Evolutionary conservation across 2,888 invertebrate species (phyloP).

Genomic region (Drosophila monieri): DNA sequence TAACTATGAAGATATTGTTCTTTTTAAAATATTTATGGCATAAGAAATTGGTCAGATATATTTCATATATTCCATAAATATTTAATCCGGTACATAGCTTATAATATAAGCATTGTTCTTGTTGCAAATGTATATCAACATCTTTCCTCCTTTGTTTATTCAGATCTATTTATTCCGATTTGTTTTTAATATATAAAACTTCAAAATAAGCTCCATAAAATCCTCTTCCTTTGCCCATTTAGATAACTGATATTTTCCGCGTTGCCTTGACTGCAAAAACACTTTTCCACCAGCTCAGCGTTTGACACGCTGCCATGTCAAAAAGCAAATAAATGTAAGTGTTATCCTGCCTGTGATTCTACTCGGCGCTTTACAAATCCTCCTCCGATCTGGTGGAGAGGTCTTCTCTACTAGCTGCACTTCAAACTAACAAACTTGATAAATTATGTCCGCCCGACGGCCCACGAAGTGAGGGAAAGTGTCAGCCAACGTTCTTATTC

Average conservation of each 20-base stretch:
- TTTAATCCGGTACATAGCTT: too few species aligned
- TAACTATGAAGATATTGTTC: too few species aligned
- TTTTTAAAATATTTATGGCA: too few species aligned
- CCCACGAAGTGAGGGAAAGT: conserved; percentile 37
- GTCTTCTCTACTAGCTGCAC: conserved; percentile 25
- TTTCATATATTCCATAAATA: too few species aligned
- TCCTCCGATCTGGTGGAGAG: background rate
- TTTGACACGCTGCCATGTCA: conserved; percentile 12
- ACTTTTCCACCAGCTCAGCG: conserved; percentile 16
- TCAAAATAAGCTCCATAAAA: background rate
- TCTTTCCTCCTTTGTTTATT: too few species aligned
- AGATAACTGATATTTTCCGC: conserved; percentile 3
- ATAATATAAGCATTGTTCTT: too few species aligned
- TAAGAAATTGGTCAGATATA: too few species aligned
- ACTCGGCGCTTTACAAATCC: conserved; percentile 37
- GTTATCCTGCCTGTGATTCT: conserved; percentile 16
- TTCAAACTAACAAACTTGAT: conserved; percentile 38
- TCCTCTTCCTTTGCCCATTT: background rate
- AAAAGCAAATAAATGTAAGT: conserved; percentile 41
- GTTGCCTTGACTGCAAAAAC: conserved; percentile 12
- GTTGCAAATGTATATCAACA: too few species aligned
- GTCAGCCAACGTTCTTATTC: conserved; percentile 56
- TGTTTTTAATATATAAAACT: background rate
- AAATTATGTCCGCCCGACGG: conserved; percentile 27
- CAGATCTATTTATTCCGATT: too few species aligned